Evolutionary conservation across 2,888 invertebrate species (phyloP).

Genomic region (Pseudoips prasinana): DNA sequence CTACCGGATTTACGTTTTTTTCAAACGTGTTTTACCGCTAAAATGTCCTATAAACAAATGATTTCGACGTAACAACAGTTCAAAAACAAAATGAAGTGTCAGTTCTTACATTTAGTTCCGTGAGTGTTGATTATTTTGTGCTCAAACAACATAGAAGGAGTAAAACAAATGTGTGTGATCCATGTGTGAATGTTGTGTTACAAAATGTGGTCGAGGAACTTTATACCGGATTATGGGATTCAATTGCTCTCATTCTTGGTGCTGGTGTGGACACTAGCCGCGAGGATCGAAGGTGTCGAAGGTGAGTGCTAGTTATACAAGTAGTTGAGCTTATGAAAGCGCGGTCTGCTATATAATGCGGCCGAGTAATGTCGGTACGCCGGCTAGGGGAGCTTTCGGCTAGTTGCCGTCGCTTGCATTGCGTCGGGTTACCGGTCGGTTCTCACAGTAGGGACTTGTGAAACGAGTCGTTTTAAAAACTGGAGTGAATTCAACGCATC

Average conservation of each 20-base stretch:
- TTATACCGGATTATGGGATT: slow-evolving; percentile 86
- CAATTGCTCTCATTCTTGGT: slow-evolving; percentile 76
- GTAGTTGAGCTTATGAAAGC: slow-evolving; percentile 75
- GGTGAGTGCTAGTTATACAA: slow-evolving; percentile 73
- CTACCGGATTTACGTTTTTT: slow-evolving; percentile 65
- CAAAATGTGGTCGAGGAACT: slow-evolving; percentile 87
- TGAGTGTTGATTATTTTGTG: slow-evolving; percentile 76
- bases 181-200: slow-evolving; percentile 82
- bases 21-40: slow-evolving; percentile 78
- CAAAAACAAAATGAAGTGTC: slow-evolving; percentile 81
- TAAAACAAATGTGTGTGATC: slow-evolving; percentile 82
- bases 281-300: slow-evolving; percentile 79
- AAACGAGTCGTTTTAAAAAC: slow-evolving; percentile 79
- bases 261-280: slow-evolving; percentile 66
- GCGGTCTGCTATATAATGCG: slow-evolving; percentile 54
- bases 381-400: slow-evolving; percentile 52
- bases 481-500: slow-evolving; percentile 77
- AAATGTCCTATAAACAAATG: slow-evolving; percentile 69
- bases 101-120: slow-evolving; percentile 78
- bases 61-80: slow-evolving; percentile 70
- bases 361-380: slow-evolving; percentile 50
- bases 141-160: slow-evolving; percentile 70
- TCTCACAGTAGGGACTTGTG: slow-evolving; percentile 78
- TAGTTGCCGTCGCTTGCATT: slow-evolving; percentile 40
- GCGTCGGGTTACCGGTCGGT: slow-evolving; percentile 65